Base-by-base conservation (phyloP, 2,888 invertebrate species). In the Flabesymbios commensalis region DNA sequence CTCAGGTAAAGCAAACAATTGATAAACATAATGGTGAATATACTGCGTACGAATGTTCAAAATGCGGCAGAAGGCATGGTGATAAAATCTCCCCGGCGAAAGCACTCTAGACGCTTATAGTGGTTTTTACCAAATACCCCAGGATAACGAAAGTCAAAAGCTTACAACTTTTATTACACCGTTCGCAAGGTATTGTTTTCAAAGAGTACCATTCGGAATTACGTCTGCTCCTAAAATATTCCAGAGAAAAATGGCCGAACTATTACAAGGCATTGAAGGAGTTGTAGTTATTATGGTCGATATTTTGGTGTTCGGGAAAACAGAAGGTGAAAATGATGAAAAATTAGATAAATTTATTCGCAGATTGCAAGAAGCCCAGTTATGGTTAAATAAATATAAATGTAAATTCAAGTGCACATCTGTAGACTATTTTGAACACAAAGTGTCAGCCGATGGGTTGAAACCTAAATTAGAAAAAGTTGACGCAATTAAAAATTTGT, bases 401-500 rank as follows among this genome's bases (percentile, higher is more conserved):
- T 53, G 53, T 24, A 19, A 14, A 22, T 36, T 61, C 36, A 45
- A 41, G 7, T 28, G 14, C n/a, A 39, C 10, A 22, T 29, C 31
- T 17, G 22, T 63, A 3, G 49, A 22, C 2, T 64, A 57, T 39
- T 29, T 62, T 19, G 64, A 61, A 26, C 64, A 64, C 36, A 14
- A 28, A 14, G n/a, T 63, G 10, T 45, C 61, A 4, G 24, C 26
- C 22, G 36, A 63, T 28, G 63, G 65, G n/a, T 24, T 65, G 28
- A 55, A 48, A 59, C 36, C 52, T 29, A 52, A 59, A 24, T 29
- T 33, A 19, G 33, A 42, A 17, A 65, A 65, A 41, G 51, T 63
- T 19, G 32, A 61, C 5, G 70, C 64, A 2, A 63, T 68, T 2
- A 22, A 28, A 22, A 42, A 63, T 10, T 61, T 72, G 57, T 56